Percentiles rank a stretch among this genome's conserved stretches.
Evolutionary conservation across 1,140 invertebrate species (phyloP).

Genomic region (Drosophila kikkawai): DNA sequence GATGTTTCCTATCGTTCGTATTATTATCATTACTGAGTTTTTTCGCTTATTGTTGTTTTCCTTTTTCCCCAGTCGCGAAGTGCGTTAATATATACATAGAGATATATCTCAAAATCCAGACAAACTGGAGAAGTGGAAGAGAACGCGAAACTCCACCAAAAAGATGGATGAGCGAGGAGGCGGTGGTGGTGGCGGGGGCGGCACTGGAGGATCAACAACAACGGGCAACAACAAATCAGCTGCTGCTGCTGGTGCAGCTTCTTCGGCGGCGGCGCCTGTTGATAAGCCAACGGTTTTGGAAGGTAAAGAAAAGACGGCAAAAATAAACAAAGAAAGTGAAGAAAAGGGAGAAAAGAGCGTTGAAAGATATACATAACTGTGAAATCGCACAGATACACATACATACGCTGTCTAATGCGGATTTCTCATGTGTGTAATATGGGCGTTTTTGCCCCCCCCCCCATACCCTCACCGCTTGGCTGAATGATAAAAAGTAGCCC

Average conservation of each 20-base stretch:
- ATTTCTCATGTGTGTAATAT: slow-evolving; percentile 17
- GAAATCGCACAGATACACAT: slow-evolving; percentile 8
- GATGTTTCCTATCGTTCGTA: no score
- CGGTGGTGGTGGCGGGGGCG: slow-evolving; percentile 10
- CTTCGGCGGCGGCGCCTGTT: slow-evolving; percentile 23
- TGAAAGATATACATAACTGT: slow-evolving; percentile 1
- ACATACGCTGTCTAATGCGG: neutral
- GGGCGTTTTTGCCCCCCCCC: slow-evolving; percentile 17
- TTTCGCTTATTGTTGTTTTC: slow-evolving; percentile 5
- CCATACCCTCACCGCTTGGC: neutral
- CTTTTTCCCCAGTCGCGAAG: slow-evolving; percentile 8
- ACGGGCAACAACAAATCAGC: slow-evolving; percentile 45
- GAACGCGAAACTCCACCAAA: slow-evolving; percentile 81
- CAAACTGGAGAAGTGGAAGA: slow-evolving; percentile 85
- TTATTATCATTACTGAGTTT: neutral
- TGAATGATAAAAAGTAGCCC: slow-evolving; percentile 17
- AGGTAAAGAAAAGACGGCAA: slow-evolving; percentile 52
- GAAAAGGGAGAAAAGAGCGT: neutral
- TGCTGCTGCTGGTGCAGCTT: slow-evolving; percentile 23
- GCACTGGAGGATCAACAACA: slow-evolving; percentile 18
- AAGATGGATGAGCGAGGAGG: slow-evolving; percentile 72
- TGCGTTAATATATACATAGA: slow-evolving; percentile 2
- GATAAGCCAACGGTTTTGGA: slow-evolving; percentile 78
- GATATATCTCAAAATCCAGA: slow-evolving; percentile 9
- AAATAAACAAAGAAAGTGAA: slow-evolving; percentile 11